Base-by-base conservation (phyloP, 37 sponge, comb jelly and placozoan genomes). In the Chondrilla cf. caribensis region DNA sequence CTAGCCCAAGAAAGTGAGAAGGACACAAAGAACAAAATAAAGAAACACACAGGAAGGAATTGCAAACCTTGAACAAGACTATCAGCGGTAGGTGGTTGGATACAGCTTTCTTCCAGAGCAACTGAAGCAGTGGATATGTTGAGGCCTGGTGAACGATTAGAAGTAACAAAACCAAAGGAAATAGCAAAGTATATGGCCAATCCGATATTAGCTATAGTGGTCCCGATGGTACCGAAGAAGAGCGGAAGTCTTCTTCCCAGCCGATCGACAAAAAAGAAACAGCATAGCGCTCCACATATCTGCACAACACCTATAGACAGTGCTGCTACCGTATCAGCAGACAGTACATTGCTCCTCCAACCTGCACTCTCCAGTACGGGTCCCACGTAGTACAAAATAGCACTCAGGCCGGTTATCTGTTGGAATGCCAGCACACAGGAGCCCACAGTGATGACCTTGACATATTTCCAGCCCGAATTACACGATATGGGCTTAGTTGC, bases 1-100 rank as follows among this genome's bases (percentile, higher is more conserved):
- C 86, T 66, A 18, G 85, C 90, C 90, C 90, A 89, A 21, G 82
- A 89, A 9, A 89, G 24, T 19, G 77, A 44, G 36, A 85, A 89
- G 0, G 77, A 59, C 8, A 65, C 58, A 40, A 68, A 70, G 72
- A 67, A 85, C 0, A 89, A 40, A 15, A 36, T 7, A 62, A n/a
- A 62, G 29, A 5, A 62, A 62, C 8, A 15, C 7, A 28, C 15
- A 28, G 29, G 29, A 62, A 62, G 8, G 18, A 28, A 6, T n/a
- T 62, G 64, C 15, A 62, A 9, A 19, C 29, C 29, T 62, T 6
- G 64, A 9, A n/a, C 15, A 62, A 15, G 7, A 29, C 22, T 62
- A n/a, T 9, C 6, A 7, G 0, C 3, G 39, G 5, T 31, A 37
- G 29, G 21, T 70, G 72, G 72, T 8, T 38, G 72, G 72, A 70